Base-by-base conservation (phyloP, 2,888 invertebrate species). In the Dinocampus coccinellae region DNA sequence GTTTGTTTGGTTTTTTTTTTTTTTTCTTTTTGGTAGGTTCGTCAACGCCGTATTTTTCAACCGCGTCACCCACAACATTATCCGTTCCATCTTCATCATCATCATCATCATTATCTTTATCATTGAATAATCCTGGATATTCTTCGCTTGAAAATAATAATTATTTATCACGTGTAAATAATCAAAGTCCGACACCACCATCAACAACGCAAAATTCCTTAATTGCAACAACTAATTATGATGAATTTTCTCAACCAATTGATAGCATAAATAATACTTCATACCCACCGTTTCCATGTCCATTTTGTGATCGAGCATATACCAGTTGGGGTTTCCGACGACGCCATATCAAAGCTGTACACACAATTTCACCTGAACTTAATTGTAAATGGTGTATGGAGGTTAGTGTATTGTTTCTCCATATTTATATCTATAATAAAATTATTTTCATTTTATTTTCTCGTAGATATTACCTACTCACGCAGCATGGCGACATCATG, bases 311-410 rank as follows among this genome's bases (percentile, higher is more conserved):
- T 16, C 89, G 91, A 57, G 90, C 91, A 3, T 92, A 92, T 85
- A 90, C 91, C 76, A 91, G 91, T 72, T 92, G 92, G 92, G 92
- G 92, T 0, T 92, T 91, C 73, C 86, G 92, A 36, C 87, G 92
- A 77, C 88, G 92, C 75, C 92, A 92, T 84, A 91, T 92, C 52
- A 92, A 91, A 79, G 90, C 91, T 2, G 88, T 90, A 61, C 92
- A 92, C 80, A 89, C 83, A 9, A 81, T 80, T 42, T 77, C 79
- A 79, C 88, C 70, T 81, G 90, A 89, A 73, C 80, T 91, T 10
- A 89, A 90, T 0, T 91, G 91, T 84, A 91, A 91, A 79, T 90
- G 90, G 90, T 91, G 91, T 74, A 88, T 77, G 65, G 80, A 84
- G 81, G 83, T 80, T 60, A 65, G 78, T 73, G 57, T 16, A 29